These are phyloP conservation scores for Auanema sp. DNA, from an alignment of 2,888 invertebrate species.

Conservation along the genomic window DNA sequence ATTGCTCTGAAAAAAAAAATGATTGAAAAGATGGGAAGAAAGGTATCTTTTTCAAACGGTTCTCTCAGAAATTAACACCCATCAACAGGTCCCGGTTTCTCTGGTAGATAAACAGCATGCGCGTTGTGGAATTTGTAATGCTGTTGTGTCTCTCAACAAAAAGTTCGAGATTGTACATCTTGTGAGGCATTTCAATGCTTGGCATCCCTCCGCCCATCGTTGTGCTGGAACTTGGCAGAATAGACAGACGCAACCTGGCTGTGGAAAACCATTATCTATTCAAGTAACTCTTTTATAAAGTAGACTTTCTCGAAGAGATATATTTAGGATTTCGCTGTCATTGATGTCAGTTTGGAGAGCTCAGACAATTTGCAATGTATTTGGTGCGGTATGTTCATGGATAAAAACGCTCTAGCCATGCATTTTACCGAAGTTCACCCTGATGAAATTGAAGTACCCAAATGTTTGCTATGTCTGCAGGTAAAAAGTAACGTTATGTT, in stretches of 20 bases:
- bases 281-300: conserved; percentile 19
- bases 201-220: conserved; percentile 62
- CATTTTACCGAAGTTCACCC: conserved; percentile 62
- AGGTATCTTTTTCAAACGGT: conserved; percentile 22
- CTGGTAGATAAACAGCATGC: conserved; percentile 63
- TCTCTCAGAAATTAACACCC: not conserved
- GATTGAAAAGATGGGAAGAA: conserved; percentile 61
- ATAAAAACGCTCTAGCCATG: conserved; percentile 47
- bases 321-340: conserved; percentile 58
- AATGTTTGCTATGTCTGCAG: conserved; percentile 58
- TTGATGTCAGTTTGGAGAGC: conserved; percentile 40
- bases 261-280: conserved; percentile 26
- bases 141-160: conserved; percentile 60
- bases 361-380: conserved; percentile 62
- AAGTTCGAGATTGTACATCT: conserved; percentile 63
- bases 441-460: conserved; percentile 62
- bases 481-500: conserved; percentile 17
- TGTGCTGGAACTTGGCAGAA: conserved; percentile 59
- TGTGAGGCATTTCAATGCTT: conserved; percentile 63
- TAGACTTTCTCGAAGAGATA: too few species aligned
- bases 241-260: conserved; percentile 1
- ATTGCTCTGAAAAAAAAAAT: conserved; percentile 56
- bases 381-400: conserved; percentile 64
- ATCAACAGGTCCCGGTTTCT: conserved; percentile 51
- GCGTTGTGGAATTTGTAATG: conserved; percentile 57